Conservation (phyloP, 2,113 vertebrate species). For the Pomatostomus ruficeps region DNA sequence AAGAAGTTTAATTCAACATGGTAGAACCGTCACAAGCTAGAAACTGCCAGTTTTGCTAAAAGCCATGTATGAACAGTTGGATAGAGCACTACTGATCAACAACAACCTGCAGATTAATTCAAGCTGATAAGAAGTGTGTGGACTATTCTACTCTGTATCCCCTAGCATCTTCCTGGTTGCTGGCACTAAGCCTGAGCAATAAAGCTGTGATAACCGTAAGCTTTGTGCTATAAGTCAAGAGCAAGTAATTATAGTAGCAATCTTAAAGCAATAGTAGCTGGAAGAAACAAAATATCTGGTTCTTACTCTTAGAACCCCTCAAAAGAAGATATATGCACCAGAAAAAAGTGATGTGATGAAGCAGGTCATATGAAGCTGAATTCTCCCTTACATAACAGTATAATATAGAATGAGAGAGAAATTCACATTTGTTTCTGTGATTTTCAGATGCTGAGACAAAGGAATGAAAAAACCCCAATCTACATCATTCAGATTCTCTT, state of each 20-base stretch:
- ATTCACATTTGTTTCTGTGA: background rate
- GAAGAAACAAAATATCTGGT: background rate
- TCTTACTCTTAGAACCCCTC: rapidly evolving
- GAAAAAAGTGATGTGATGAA: background rate
- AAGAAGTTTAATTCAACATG: background rate
- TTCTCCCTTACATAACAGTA: background rate
- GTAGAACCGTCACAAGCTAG: background rate
- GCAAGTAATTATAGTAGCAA: background rate
- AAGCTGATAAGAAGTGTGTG: background rate
- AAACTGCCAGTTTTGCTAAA: background rate
- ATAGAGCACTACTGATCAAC: background rate
- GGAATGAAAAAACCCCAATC: background rate
- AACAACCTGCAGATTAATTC: background rate
- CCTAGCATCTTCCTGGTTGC: background rate
- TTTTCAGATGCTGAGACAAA: background rate
- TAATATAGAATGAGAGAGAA: background rate
- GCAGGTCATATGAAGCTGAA: background rate
- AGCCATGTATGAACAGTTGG: rapidly evolving
- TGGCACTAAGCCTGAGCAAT: background rate
- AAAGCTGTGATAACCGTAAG: background rate
- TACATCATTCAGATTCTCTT: background rate
- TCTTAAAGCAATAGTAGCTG: background rate
- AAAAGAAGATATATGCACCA: background rate
- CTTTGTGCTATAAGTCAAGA: background rate
- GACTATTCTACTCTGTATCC: background rate